Conservation (phyloP, 2,888 invertebrate genomes). For the Heliconius sara region DNA sequence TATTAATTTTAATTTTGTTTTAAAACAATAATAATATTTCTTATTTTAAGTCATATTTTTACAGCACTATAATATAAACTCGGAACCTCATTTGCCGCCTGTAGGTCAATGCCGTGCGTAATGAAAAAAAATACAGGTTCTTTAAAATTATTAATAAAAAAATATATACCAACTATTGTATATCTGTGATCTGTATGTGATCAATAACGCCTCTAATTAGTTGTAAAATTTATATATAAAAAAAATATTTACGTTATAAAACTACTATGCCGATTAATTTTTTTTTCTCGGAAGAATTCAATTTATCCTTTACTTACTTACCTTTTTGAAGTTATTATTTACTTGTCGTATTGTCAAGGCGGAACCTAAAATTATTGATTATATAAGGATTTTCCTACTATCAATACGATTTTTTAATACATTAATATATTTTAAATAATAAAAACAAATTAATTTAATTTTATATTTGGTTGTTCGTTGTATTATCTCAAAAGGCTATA, state of each 20-base stretch:
- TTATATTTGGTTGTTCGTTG: background rate
- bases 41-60: too few relatives aligned
- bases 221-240: background rate
- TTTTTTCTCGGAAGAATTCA: background rate
- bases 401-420: background rate
- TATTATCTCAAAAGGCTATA: background rate
- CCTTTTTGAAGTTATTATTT: background rate
- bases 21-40: too few relatives aligned
- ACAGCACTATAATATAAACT: too few relatives aligned
- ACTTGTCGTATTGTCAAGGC: background rate
- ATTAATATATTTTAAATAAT: constrained; percentile 1
- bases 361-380: background rate
- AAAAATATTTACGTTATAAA: background rate
- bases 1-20: too few relatives aligned
- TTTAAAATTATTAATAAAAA: too few relatives aligned
- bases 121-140: too few relatives aligned
- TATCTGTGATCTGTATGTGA: background rate
- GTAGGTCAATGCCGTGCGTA: too few relatives aligned
- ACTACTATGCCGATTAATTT: background rate
- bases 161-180: too few relatives aligned
- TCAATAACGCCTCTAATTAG: background rate
- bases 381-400: background rate
- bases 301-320: background rate
- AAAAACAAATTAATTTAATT: constrained; percentile 5
- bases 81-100: too few relatives aligned